Conservation (phyloP, 2,113 vertebrate genomes). For the Rutilus rutilus region DNA sequence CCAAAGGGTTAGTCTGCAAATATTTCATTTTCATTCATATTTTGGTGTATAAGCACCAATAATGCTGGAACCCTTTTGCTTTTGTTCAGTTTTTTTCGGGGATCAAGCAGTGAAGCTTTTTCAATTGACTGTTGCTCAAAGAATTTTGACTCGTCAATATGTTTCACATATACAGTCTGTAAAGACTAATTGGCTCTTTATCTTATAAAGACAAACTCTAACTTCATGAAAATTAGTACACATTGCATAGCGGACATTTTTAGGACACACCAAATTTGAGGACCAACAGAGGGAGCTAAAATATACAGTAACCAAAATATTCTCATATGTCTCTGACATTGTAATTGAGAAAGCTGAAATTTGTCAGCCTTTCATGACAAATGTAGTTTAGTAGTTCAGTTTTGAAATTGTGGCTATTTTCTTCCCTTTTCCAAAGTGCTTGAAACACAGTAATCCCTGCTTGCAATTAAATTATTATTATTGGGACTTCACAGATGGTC, state of each 20-base stretch:
- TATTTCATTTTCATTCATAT: background rate
- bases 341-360: background rate
- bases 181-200: background rate
- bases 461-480: no score
- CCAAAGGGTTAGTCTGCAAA: slow-evolving; percentile 65
- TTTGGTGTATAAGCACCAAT: background rate
- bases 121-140: background rate
- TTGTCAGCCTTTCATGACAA: no score
- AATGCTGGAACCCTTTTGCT: background rate
- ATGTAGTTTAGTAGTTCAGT: no score
- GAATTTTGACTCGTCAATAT: background rate
- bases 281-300: no score
- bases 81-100: background rate
- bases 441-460: no score
- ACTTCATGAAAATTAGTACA: background rate
- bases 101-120: background rate
- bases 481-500: no score
- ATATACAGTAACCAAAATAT: background rate
- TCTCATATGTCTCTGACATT: background rate
- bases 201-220: background rate
- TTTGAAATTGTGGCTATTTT: no score
- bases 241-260: no score
- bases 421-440: no score
- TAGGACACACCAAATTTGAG: no score
- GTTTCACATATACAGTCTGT: background rate